phyloP scores from a whole-genome alignment of 2,888 invertebrate species.

The Agrypnus murinus region DNA sequence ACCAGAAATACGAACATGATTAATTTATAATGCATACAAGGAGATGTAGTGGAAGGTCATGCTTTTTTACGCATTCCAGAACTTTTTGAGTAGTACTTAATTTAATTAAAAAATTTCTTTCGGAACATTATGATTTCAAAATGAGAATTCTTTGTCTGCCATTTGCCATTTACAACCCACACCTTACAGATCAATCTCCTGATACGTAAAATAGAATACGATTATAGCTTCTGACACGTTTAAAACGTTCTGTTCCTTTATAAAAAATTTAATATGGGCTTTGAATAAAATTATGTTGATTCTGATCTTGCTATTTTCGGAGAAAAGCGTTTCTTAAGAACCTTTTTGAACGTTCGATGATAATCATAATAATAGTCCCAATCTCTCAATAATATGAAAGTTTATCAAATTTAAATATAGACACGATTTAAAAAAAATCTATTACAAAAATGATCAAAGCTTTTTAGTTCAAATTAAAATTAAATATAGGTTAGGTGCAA shows the following conservation, averaged over 20 bases:
- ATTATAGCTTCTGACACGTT: conserved; percentile 11
- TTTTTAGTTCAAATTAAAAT: too few species aligned
- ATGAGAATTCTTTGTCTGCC: conserved; percentile 7
- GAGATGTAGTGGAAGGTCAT: background rate
- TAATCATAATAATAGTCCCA: too few species aligned
- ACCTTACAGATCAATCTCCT: conserved; percentile 4
- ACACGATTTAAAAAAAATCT: too few species aligned
- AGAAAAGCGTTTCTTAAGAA: too few species aligned
- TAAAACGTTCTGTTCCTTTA: background rate
- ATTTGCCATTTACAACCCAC: background rate
- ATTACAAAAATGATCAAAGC: too few species aligned
- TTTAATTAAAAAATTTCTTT: conserved; percentile 11
- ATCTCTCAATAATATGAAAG: too few species aligned
- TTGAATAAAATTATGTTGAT: too few species aligned
- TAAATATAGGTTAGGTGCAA: too few species aligned
- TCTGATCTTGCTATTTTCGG: too few species aligned
- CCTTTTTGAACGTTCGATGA: too few species aligned
- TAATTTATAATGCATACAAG: conserved; percentile 47
- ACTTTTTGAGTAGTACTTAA: background rate
- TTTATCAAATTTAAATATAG: too few species aligned
- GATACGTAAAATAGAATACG: conserved; percentile 4
- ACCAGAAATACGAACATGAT: conserved; percentile 43
- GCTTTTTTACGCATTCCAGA: conserved; percentile 15
- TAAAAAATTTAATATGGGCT: background rate
- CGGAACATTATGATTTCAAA: background rate